These are phyloP conservation scores for Onychostruthus taczanowskii DNA, from an alignment of 2,113 vertebrate species.

Conservation along the genomic window DNA sequence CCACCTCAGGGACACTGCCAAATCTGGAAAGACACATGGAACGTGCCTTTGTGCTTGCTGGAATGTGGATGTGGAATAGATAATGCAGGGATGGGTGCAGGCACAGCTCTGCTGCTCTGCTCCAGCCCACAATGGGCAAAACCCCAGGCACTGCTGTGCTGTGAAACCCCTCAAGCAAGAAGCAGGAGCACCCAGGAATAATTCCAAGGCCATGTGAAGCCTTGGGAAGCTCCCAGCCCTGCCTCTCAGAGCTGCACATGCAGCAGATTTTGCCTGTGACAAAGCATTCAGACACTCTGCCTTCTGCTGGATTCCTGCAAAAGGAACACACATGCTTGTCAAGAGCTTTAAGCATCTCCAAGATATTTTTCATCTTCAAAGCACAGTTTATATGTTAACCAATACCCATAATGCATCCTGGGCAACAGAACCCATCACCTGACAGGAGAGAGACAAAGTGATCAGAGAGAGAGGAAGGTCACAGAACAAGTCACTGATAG, in stretches of 20 bases:
- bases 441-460: neutral
- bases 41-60: neutral
- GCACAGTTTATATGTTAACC: neutral
- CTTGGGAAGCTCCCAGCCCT: neutral
- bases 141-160: fast-evolving
- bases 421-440: neutral
- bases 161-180: neutral
- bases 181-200: neutral
- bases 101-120: neutral
- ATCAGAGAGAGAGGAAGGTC: neutral
- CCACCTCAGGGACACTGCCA: no score
- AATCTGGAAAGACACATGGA: neutral
- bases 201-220: neutral
- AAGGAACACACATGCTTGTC: neutral
- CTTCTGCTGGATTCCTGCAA: neutral
- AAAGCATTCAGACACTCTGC: neutral
- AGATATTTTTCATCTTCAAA: neutral
- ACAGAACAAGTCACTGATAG: neutral
- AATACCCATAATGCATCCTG: neutral
- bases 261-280: constrained; percentile 14
- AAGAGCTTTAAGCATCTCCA: neutral
- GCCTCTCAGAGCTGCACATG: neutral
- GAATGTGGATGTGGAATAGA: neutral
- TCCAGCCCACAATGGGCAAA: neutral
- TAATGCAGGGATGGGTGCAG: neutral